Conservation (phyloP, 2,113 vertebrate species). For the Hiodon alosoides region DNA sequence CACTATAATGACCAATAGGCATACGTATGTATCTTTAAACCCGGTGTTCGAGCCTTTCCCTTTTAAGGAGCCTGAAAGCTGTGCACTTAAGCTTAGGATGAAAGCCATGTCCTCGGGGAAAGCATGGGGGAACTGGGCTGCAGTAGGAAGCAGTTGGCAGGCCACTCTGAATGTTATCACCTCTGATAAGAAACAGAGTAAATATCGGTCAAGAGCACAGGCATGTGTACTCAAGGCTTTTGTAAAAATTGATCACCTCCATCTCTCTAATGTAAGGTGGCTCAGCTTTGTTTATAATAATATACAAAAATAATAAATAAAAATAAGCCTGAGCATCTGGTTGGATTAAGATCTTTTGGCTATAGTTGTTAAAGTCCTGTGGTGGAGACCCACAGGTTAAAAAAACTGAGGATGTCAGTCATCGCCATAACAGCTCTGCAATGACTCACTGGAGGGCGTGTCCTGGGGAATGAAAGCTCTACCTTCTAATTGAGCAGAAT, state of each 20-base stretch:
- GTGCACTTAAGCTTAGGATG: neutral
- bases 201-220: conserved; percentile 44
- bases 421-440: neutral
- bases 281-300: neutral
- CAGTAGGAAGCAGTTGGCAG: conserved; percentile 30
- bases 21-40: neutral
- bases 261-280: no score
- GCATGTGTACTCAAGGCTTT: conserved; percentile 41
- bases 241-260: conserved; percentile 31
- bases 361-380: neutral
- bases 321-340: neutral
- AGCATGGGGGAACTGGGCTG: conserved; percentile 30
- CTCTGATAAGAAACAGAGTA: conserved; percentile 45
- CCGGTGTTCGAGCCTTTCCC: neutral
- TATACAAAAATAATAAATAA: no score
- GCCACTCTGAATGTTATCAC: conserved; percentile 42
- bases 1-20: no score
- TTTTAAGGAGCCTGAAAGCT: neutral
- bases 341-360: neutral
- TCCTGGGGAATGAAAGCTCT: neutral
- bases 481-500: neutral
- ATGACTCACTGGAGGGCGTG: neutral
- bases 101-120: neutral
- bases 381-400: neutral
- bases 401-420: neutral